Evolutionary conservation across 2,113 vertebrate genomes (phyloP), one percentile per base, ranked within the genome.

Genomic region (Microtus montanus): DNA sequence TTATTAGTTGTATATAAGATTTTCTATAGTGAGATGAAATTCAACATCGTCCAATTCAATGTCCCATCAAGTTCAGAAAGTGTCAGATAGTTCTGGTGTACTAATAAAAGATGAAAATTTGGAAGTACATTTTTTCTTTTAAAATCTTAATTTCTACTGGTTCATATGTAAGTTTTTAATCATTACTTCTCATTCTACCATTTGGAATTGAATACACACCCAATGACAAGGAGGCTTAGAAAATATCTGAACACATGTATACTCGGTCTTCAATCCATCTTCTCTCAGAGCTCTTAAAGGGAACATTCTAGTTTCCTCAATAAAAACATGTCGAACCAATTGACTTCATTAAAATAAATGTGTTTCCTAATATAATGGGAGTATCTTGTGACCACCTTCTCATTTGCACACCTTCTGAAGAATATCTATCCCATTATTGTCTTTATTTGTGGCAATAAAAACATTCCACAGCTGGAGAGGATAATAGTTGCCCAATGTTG

Each of bases 71-170:
- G 19, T 73, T 87, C 92, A 75, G 11, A 22, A 91, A 38, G 3
- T 24, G 9, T 77, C 28, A 54, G 61, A n/a, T 17, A 86, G 71
- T 82, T 95, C 14, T 52, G 8, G 73, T 70, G 66, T 0, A 44
- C n/a, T 95, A 82, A 66, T 91, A 77, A 79, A 93, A 38, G 1
- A n/a, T 64, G 20, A 94, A 79, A 88, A 47, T 22, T 63, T 58
- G 19, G 3, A 74, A 24, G 3, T 30, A 84, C 30, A 5, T 38
- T 71, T 64, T 64, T 66, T 47, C n/a, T 66, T 77, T 83, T 35
- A 35, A 75, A 90, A 68, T 54, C 61, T 90, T 20, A 85, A 35
- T 52, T 80, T 88, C 8, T 95, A 1, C 22, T 91, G 66, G 41
- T 90, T 84, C 71, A 33, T 52, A 44, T 88, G 88, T 4, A 80